These are phyloP conservation scores for Masticophis lateralis DNA, from an alignment of 2,797 vertebrate genomes.

Conservation along the genomic window DNA sequence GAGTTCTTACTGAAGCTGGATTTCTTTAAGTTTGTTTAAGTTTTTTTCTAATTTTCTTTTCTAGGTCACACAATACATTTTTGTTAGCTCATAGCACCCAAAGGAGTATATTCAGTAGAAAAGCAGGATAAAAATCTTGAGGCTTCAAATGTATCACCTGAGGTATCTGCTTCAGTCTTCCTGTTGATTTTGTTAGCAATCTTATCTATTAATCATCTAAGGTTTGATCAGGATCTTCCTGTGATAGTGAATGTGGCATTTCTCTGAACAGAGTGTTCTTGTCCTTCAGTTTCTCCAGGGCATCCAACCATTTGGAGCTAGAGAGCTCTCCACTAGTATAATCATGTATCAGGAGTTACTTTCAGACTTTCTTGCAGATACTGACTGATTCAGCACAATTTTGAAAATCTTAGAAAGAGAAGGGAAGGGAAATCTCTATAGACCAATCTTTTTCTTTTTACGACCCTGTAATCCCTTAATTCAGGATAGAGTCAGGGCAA, in stretches of 20 bases:
- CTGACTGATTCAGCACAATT: neutral
- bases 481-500: neutral
- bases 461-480: neutral
- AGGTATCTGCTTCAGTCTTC: neutral
- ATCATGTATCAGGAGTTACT: neutral
- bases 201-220: neutral
- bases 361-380: neutral
- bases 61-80: neutral
- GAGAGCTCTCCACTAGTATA: neutral
- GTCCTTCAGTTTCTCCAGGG: neutral
- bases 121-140: neutral
- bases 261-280: neutral
- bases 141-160: neutral
- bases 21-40: neutral
- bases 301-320: neutral
- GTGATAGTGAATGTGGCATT: neutral
- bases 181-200: neutral
- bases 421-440: neutral
- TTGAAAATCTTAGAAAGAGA: neutral
- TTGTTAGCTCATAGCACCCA: neutral
- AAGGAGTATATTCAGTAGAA: neutral
- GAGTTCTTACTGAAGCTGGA: neutral
- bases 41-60: neutral
- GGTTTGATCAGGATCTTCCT: neutral
- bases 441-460: neutral